Evolutionary conservation across 2,888 invertebrate genomes (phyloP).

Genomic region (Calameuta filiformis): DNA sequence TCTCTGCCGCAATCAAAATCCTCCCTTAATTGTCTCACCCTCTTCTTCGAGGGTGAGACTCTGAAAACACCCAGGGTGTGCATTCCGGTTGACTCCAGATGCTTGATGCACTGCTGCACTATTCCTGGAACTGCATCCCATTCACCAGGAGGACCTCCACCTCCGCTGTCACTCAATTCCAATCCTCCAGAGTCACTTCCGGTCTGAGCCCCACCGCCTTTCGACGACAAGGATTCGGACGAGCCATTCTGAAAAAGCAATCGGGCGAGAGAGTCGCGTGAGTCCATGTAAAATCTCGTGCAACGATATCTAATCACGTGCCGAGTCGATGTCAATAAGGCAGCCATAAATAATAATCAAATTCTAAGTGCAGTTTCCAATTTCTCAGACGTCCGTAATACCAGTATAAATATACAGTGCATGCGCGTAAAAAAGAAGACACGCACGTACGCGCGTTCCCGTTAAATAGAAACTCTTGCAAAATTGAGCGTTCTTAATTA

Average conservation of each 20-base stretch:
- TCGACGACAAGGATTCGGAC: constrained; percentile 76
- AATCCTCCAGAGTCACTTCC: constrained; percentile 58
- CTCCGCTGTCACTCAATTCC: constrained; percentile 69
- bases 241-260: constrained; percentile 77
- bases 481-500: constrained; percentile 60
- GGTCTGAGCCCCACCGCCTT: constrained; percentile 55
- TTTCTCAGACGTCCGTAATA: neutral
- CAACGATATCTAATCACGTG: neutral
- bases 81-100: constrained; percentile 84
- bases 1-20: constrained; percentile 88
- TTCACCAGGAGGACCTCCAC: constrained; percentile 66
- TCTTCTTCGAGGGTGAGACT: constrained; percentile 91
- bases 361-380: neutral
- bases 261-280: neutral
- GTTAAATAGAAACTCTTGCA: constrained; percentile 52
- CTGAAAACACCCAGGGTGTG: constrained; percentile 91
- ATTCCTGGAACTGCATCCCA: constrained; percentile 77
- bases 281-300: neutral
- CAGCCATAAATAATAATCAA: neutral
- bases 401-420: neutral
- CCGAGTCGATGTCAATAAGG: neutral
- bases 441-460: constrained; percentile 11
- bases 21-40: constrained; percentile 91
- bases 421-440: neutral
- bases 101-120: constrained; percentile 82